phyloP scores from a whole-genome alignment of 1,140 invertebrate genomes.

The Laupala kohalensis region DNA sequence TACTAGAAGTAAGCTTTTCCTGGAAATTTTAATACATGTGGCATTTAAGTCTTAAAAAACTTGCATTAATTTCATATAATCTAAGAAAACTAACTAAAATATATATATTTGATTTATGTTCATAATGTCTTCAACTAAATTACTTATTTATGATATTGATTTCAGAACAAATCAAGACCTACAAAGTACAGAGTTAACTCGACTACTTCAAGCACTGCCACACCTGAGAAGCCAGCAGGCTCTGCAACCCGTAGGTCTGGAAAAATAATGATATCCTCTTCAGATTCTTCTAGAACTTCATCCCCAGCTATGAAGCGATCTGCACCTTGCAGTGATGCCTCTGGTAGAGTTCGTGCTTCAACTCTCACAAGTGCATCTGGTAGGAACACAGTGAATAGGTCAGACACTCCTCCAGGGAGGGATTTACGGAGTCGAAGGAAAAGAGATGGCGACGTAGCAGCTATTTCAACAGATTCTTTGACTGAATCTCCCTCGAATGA shows the following conservation, averaged over 20 bases:
- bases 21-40: too few relatives aligned
- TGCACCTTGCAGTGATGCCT: conserved; percentile 11
- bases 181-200: conserved; percentile 23
- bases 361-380: not conserved
- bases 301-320: conserved; percentile 47
- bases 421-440: not conserved
- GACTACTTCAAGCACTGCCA: conserved; percentile 4
- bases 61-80: too few relatives aligned
- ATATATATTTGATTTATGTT: too few relatives aligned
- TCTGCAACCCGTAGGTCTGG: conserved; percentile 5
- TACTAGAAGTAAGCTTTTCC: conserved; percentile 13
- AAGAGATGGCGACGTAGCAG: not conserved
- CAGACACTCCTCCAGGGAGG: conserved; percentile 1
- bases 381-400: not conserved
- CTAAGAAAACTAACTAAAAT: too few relatives aligned
- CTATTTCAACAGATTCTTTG: conserved; percentile 16
- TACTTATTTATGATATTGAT: not conserved
- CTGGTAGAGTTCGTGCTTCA: not conserved
- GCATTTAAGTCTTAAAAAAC: too few relatives aligned
- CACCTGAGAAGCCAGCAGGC: conserved; percentile 13
- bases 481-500: conserved; percentile 33
- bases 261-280: conserved; percentile 35
- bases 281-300: conserved; percentile 47
- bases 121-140: not conserved
- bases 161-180: conserved; percentile 23